Base-by-base conservation (phyloP, 2,888 invertebrate genomes). In the Thymelicus sylvestris region DNA sequence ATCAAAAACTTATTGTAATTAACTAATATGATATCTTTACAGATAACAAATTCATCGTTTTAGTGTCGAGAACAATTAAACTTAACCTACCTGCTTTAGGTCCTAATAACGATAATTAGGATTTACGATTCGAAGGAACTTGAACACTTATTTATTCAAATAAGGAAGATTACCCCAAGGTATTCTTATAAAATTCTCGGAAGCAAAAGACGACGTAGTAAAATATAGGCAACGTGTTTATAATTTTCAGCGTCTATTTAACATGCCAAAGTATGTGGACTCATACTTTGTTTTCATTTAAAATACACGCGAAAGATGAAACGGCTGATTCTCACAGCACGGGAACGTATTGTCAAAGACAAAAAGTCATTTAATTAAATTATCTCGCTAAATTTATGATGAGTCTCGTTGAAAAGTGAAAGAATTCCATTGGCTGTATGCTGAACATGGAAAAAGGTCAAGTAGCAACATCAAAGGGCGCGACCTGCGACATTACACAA, bases 381-480 rank as follows among this genome's bases (percentile, higher is more conserved):
- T 2, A 7, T 19, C 13, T 7, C 19, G 2, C 10, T 44, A 44
- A 41, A 44, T 10, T 10, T 7, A 44, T 44, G 44, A 44, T 44
- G 44, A 44, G 44, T 44, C 44, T 12, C 8, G 10, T 44, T 44
- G 10, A 6, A 6, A 78, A 76, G 77, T 78, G 76, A 83, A 83
- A 81, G 76, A 82, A 81, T 81, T 77, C 3, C 15, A 52, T 19
- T 52, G 19, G 52, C 52, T 52, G 19, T 52, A 12, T 12, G 50
- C n/a, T 50, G 48, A n/a, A n/a, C 13, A n/a, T 48, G 6, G n/a
- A 7, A 52, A 52, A 52, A 52, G 52, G 52, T 52, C 52, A 52
- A 52, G 52, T 19, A 19, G 19, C 52, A 8, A 52, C 52, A 19
- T 19, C 52, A 52, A 52, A 52, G 15, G 52, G 19, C 52, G 52